Conservation (phyloP, 2,888 invertebrate genomes). For the Stenurella melanura region DNA sequence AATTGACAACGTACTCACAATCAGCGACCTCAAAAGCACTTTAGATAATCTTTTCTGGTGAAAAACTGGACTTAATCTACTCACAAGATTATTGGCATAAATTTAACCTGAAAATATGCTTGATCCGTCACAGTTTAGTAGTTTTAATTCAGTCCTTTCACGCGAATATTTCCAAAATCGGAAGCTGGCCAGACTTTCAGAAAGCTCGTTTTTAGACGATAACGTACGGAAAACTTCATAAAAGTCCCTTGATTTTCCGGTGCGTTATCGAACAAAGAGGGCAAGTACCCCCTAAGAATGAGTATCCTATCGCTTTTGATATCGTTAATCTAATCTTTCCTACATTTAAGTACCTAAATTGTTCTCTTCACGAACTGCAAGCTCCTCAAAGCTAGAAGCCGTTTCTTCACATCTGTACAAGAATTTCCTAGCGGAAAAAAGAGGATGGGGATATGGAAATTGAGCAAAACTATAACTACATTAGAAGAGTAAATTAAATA, state of each 20-base stretch:
- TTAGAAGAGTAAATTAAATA: slow-evolving; percentile 21
- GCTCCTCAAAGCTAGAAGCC: slow-evolving; percentile 19
- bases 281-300: background rate
- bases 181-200: background rate
- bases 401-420: background rate
- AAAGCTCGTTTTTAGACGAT: slow-evolving; percentile 5
- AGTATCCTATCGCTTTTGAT: slow-evolving; percentile 1
- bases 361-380: slow-evolving; percentile 1
- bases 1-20: too few species aligned
- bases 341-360: slow-evolving; percentile 34
- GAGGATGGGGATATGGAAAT: slow-evolving; percentile 49
- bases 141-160: too few species aligned
- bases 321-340: slow-evolving; percentile 39
- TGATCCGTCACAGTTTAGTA: too few species aligned
- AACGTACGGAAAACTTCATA: background rate
- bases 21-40: too few species aligned
- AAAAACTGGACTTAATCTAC: too few species aligned
- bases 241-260: background rate
- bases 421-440: slow-evolving; percentile 38
- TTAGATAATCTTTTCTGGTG: too few species aligned
- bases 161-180: slow-evolving; percentile 14
- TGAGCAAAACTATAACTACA: slow-evolving; percentile 52
- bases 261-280: slow-evolving; percentile 48
- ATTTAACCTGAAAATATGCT: too few species aligned
- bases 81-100: too few species aligned